Base-by-base conservation (phyloP, 2,797 vertebrate species). In the Pseudopleuronectes americanus region DNA sequence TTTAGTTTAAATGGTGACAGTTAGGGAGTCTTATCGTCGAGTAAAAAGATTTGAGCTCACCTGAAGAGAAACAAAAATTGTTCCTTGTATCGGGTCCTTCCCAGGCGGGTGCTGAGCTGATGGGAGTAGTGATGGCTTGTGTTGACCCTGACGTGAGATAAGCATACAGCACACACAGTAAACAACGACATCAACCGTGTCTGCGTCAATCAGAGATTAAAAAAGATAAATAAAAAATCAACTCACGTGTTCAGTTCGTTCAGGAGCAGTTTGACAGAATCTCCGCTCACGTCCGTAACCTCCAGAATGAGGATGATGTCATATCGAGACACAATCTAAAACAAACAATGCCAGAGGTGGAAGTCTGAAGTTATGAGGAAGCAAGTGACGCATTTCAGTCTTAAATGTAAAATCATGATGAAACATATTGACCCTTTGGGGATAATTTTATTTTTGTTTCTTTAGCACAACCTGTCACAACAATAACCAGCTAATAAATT, bases 61-160 rank as follows among this genome's bases (percentile, higher is more conserved):
- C 91, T 86, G 86, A 90, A 93, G 7, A 93, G 77, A 76, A 93
- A 94, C 56, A 94, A 64, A 64, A 92, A 94, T 66, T 93, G 90
- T 19, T 94, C 90, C 65, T 92, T 93, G 64, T 93, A 91, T 63
- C 74, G 75, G 33, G 41, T 80, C 54, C 90, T 87, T 41, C 92
- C 93, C 74, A 95, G 72, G n/a, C 75, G 71, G 22, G 57, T 52
- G 38, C 93, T 94, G 64, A 94, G 36, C 70, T 90, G 83, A 71
- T 86, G 59, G 7, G 68, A 51, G 13, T 89, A 91, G 66, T 78
- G 90, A 43, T 90, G 82, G 9, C 16, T 38, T 1, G 73, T 56
- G 68, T 87, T 90, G n/a, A 61, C 77, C 56, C 90, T 90, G 79
- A 57, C 19, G 63, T 0, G 0, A 26, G 7, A 2, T 65, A 6